Evolutionary conservation across 1,140 invertebrate genomes (phyloP).

Genomic region (Goniozus legneri): DNA sequence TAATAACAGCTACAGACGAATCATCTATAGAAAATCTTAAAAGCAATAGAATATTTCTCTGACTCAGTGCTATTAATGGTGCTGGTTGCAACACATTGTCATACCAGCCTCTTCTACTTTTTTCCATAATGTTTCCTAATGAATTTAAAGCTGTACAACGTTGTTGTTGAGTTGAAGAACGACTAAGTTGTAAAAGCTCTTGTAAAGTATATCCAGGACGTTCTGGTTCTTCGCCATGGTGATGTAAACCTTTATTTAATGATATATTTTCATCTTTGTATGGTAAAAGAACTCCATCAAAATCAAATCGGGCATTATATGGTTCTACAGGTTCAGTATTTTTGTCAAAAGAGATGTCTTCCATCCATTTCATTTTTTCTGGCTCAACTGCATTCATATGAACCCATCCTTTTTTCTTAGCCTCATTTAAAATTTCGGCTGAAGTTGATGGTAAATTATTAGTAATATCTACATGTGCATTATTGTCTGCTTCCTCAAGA

Average conservation of each 20-base stretch:
- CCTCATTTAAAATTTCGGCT: constrained; percentile 60
- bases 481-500: too few species aligned
- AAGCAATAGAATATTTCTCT: constrained; percentile 71
- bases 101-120: constrained; percentile 70
- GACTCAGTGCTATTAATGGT: constrained; percentile 55
- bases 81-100: constrained; percentile 60
- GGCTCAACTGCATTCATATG: constrained; percentile 79
- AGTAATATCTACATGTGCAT: too few species aligned
- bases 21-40: constrained; percentile 84
- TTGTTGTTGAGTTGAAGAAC: constrained; percentile 70
- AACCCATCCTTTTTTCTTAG: constrained; percentile 68
- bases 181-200: constrained; percentile 77
- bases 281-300: constrained; percentile 65
- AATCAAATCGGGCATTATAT: constrained; percentile 70
- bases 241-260: constrained; percentile 70
- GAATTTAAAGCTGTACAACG: constrained; percentile 73
- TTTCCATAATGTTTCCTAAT: constrained; percentile 73
- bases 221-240: constrained; percentile 89
- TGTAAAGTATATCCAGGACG: constrained; percentile 84
- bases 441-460: constrained; percentile 48
- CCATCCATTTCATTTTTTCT: constrained; percentile 84
- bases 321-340: constrained; percentile 53
- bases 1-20: constrained; percentile 67
- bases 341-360: constrained; percentile 55
- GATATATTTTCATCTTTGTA: constrained; percentile 62